Evolutionary conservation across 2,797 vertebrate species (phyloP).

Genomic region (Brachymystax lenok): DNA sequence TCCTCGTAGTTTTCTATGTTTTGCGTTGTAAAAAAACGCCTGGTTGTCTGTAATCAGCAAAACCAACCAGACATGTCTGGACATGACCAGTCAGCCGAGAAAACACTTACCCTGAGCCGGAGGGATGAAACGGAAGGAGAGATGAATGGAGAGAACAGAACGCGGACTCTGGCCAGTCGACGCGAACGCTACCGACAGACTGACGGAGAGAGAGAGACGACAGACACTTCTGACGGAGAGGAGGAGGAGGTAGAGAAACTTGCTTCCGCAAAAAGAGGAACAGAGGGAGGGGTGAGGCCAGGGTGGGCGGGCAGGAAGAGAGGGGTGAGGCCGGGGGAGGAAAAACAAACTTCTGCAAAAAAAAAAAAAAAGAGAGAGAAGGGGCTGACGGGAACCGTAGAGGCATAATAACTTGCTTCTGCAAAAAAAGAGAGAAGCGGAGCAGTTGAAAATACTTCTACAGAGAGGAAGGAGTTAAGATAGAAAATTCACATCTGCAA

Average conservation of each 20-base stretch:
- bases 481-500: background rate
- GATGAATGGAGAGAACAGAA: slow-evolving; percentile 64
- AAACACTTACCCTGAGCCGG: slow-evolving; percentile 68
- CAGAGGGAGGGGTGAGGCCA: background rate
- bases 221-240: background rate
- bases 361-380: slow-evolving; percentile 45
- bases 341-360: slow-evolving; percentile 17
- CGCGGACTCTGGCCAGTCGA: slow-evolving; percentile 92
- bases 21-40: background rate
- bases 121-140: slow-evolving; percentile 11
- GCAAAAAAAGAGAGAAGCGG: slow-evolving; percentile 15
- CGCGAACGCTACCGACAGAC: slow-evolving; percentile 80
- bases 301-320: background rate
- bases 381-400: slow-evolving; percentile 26
- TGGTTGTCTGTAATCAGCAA: background rate
- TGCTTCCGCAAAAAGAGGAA: background rate
- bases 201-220: slow-evolving; percentile 47
- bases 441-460: background rate
- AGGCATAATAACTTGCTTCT: slow-evolving; percentile 4
- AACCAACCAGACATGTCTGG: slow-evolving; percentile 44
- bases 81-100: slow-evolving; percentile 54
- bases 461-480: background rate
- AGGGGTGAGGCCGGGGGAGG: background rate
- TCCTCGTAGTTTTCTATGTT: background rate
- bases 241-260: slow-evolving; percentile 31